Evolutionary conservation across 2,888 invertebrate species (phyloP), one percentile per base, ranked within the genome.

Genomic region (Latrodectus hesperus): DNA sequence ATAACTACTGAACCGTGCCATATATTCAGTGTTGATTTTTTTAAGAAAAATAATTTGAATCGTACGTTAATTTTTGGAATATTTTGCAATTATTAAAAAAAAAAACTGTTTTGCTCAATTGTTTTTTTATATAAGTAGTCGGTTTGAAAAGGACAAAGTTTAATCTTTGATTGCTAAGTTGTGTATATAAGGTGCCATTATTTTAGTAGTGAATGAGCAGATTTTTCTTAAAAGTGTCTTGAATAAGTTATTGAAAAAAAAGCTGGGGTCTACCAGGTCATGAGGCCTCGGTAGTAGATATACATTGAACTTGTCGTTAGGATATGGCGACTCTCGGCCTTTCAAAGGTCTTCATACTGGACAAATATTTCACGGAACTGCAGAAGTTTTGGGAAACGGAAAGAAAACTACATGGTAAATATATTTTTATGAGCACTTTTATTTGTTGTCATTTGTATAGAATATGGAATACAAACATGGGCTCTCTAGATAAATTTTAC

Each of bases 341-440:
- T 92, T 97, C 97, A 93, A 98, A 98, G 94, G 97, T 97, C 93
- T 98, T 97, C 95, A 98, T 98, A 93, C 95, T 98, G 94, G 98
- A 98, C 95, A 98, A 98, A 93, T 98, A 98, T 94, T 98, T 98
- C 94, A 97, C 97, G 91, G 98, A 98, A 94, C 94, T 98, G 93
- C 97, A 97, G 93, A 98, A 98, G 94, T 97, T 97, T 94, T 97
- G 97, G 96, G 97, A 97, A 94, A 97, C 97, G 90, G 98, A 98
- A 93, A 97, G 97, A 94, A 97, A 97, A 94, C 94, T 97, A 92
- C 96, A 97, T 95, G 98, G 98, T 97, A 95, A 95, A 77, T 90
- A 90, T 16, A 49, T 22, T 26, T 26, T 64, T 16, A 60, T n/a
- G 60, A 1, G 38, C 38, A 38, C 22, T 22, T 38, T 38, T 38